Conservation (phyloP, 2,797 vertebrate species). For the Zenarchopterus dispar region DNA sequence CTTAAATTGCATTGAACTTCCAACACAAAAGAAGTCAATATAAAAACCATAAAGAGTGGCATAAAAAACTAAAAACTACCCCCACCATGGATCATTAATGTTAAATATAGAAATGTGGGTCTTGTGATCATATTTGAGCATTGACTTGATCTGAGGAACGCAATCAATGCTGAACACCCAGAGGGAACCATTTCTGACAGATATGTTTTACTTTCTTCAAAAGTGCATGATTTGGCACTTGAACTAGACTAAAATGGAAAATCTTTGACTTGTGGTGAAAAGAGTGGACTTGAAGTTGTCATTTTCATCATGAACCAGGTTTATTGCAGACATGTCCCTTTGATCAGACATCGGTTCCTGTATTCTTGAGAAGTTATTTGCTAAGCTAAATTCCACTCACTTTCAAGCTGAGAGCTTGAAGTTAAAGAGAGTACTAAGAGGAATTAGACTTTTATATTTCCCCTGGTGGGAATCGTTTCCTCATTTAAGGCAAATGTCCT, state of each 20-base stretch:
- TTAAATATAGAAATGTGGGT: slow-evolving; percentile 69
- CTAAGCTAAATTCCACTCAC: slow-evolving; percentile 28
- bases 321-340: slow-evolving; percentile 34
- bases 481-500: too few relatives aligned
- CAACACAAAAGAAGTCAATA: too few relatives aligned
- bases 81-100: background rate
- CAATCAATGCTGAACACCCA: slow-evolving; percentile 65
- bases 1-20: too few relatives aligned
- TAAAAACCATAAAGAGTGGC: too few relatives aligned
- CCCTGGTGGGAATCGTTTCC: background rate
- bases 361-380: slow-evolving; percentile 14
- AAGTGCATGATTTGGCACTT: slow-evolving; percentile 40
- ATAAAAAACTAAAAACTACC: background rate
- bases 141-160: slow-evolving; percentile 53
- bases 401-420: slow-evolving; percentile 16
- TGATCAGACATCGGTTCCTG: slow-evolving; percentile 30
- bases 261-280: slow-evolving; percentile 16
- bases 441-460: too few relatives aligned
- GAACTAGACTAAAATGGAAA: slow-evolving; percentile 56
- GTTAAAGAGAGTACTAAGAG: background rate
- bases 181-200: slow-evolving; percentile 62
- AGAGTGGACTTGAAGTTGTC: slow-evolving; percentile 31
- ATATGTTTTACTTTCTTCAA: slow-evolving; percentile 56
- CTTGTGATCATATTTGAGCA: slow-evolving; percentile 63
- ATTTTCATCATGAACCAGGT: slow-evolving; percentile 25